Percentiles rank a stretch among this genome's conserved stretches.
These are phyloP conservation scores for Drosophila pegasa DNA, from an alignment of 2,888 invertebrate species.

Conservation along the genomic window DNA sequence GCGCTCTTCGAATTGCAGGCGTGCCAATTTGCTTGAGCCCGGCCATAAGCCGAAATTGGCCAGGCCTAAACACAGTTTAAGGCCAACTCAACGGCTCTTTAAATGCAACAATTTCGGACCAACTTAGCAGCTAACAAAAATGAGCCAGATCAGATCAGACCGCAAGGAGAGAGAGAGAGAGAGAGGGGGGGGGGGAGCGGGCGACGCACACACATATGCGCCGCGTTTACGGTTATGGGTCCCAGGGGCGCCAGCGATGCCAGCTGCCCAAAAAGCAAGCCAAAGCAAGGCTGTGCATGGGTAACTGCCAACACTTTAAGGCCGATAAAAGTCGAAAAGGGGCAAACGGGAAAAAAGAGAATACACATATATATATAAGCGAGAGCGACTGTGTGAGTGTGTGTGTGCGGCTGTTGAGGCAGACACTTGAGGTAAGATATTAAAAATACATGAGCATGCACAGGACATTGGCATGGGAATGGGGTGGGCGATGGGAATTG, in stretches of 20 bases:
- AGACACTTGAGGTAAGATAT: slow-evolving; percentile 78
- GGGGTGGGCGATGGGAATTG: slow-evolving; percentile 32
- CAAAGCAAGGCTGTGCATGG: slow-evolving; percentile 28
- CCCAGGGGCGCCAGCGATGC: slow-evolving; percentile 61
- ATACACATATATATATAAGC: slow-evolving; percentile 12
- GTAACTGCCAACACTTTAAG: slow-evolving; percentile 73
- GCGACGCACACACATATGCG: slow-evolving; percentile 13
- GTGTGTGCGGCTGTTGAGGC: slow-evolving; percentile 47
- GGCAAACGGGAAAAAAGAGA: slow-evolving; percentile 43
- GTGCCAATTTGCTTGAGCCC: slow-evolving; percentile 32
- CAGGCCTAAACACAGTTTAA: slow-evolving; percentile 57
- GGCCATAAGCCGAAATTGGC: slow-evolving; percentile 50
- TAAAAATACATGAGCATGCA: slow-evolving; percentile 77
- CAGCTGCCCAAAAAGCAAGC: slow-evolving; percentile 36
- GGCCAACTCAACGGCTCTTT: slow-evolving; percentile 57
- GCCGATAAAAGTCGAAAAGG: slow-evolving; percentile 76
- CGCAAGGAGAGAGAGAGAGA: slow-evolving; percentile 16
- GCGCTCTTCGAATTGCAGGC: slow-evolving; percentile 9
- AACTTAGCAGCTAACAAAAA: slow-evolving; percentile 28
- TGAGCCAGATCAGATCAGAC: slow-evolving; percentile 47
- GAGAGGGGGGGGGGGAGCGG: not conserved
- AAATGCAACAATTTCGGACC: slow-evolving; percentile 66
- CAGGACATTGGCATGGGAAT: slow-evolving; percentile 17
- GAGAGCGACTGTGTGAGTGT: slow-evolving; percentile 21
- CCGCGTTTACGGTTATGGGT: slow-evolving; percentile 75